These are phyloP conservation scores for Zoanthus gigantus DNA, from an alignment of 92 coral and sea anemone genomes.

Conservation along the genomic window DNA sequence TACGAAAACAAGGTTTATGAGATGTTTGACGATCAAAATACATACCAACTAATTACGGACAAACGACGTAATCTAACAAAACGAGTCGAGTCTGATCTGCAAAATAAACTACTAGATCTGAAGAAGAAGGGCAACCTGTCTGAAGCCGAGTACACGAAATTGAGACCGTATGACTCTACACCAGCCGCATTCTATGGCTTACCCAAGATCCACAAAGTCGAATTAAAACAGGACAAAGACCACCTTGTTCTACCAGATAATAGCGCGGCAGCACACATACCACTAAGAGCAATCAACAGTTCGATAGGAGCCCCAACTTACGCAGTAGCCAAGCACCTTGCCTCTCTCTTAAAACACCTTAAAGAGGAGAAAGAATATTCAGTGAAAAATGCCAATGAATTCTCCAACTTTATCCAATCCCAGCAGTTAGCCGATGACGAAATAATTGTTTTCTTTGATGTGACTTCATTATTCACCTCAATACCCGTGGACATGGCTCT, in stretches of 20 bases:
- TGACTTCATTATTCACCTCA: too few species aligned
- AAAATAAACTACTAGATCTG: not conserved
- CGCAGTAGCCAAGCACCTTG: slow-evolving; percentile 21
- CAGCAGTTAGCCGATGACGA: too few species aligned
- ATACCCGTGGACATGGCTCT: too few species aligned
- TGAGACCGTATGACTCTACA: not conserved
- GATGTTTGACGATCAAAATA: not conserved
- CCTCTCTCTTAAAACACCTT: slow-evolving; percentile 13
- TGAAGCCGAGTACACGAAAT: not conserved
- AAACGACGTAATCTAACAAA: slow-evolving; percentile 31
- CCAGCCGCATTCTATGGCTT: slow-evolving; percentile 11
- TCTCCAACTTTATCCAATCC: not conserved
- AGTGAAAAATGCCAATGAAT: slow-evolving; percentile 7
- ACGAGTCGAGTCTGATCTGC: slow-evolving; percentile 17
- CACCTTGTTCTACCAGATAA: slow-evolving; percentile 6
- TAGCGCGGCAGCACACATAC: not conserved
- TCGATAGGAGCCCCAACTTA: slow-evolving; percentile 39
- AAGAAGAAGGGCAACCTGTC: not conserved
- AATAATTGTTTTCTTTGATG: too few species aligned
- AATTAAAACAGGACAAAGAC: not conserved
- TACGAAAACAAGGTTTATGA: not conserved
- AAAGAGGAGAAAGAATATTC: not conserved
- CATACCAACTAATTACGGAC: slow-evolving; percentile 26
- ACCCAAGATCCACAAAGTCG: slow-evolving; percentile 40
- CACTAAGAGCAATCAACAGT: slow-evolving; percentile 44